Conservation (phyloP, 2,797 vertebrate genomes). For the Sternotherus odoratus region DNA sequence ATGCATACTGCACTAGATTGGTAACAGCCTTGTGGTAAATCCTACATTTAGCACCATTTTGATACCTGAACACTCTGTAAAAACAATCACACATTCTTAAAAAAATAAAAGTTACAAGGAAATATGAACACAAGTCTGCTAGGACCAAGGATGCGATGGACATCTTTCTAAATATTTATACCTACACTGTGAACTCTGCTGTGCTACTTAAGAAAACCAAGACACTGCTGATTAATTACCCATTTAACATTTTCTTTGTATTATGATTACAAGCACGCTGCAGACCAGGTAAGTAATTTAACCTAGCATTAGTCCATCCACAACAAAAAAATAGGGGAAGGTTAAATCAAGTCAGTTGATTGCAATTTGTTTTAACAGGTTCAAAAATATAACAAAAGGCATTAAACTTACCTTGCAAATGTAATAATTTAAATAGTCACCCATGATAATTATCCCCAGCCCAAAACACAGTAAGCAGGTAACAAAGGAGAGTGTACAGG, state of each 20-base stretch:
- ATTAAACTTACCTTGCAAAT: neutral
- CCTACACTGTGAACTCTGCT: conserved; percentile 1
- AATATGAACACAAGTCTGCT: neutral
- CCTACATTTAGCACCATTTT: conserved; percentile 90
- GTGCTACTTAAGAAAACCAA: conserved; percentile 5
- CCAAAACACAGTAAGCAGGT: conserved; percentile 41
- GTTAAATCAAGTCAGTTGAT: conserved; percentile 5
- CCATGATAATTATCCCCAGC: neutral
- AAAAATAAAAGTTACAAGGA: conserved; percentile 6
- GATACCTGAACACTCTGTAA: conserved; percentile 76
- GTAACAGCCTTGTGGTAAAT: conserved; percentile 79
- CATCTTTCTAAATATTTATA: neutral
- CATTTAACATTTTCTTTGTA: neutral
- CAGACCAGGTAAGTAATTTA: neutral
- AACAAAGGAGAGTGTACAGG: conserved; percentile 80
- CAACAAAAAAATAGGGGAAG: neutral
- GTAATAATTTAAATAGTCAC: neutral
- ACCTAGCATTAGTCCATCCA: neutral
- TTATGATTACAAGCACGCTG: neutral
- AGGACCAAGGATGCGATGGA: neutral
- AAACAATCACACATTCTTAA: conserved; percentile 36
- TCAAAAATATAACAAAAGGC: conserved; percentile 23
- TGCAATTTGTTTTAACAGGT: conserved; percentile 13
- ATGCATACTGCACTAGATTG: conserved; percentile 68
- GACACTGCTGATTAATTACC: neutral